Percentiles rank a stretch among this genome's conserved stretches.
Evolutionary conservation across 1,140 invertebrate genomes (phyloP).

Genomic region (Bombus balteatus): DNA sequence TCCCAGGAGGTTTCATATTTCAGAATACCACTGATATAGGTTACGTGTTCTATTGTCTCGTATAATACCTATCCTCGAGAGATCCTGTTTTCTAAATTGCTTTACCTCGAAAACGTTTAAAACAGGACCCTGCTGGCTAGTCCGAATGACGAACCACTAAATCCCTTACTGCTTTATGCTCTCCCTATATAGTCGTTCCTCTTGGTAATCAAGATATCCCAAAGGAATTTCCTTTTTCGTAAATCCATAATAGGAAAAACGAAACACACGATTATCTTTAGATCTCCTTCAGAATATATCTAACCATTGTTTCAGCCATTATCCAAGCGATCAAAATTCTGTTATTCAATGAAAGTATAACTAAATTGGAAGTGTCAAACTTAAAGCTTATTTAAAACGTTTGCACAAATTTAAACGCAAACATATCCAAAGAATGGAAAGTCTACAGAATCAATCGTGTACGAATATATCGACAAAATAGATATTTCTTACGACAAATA

Average conservation of each 20-base stretch:
- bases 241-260: not conserved
- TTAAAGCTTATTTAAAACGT: too few species aligned
- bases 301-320: not conserved
- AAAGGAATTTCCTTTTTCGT: not conserved
- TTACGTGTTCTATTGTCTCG: not conserved
- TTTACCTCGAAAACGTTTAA: not conserved
- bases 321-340: too few species aligned
- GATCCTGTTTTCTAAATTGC: not conserved
- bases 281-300: not conserved
- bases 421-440: not conserved
- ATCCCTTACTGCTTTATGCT: not conserved
- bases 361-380: not conserved
- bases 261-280: not conserved
- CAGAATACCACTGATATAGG: not conserved
- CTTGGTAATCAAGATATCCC: constrained; percentile 8
- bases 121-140: not conserved
- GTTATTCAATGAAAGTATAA: not conserved
- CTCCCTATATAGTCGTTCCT: too few species aligned
- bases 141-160: not conserved
- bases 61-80: not conserved
- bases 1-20: not conserved
- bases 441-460: too few species aligned
- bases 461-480: too few species aligned
- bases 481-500: too few species aligned
- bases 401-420: too few species aligned